Percentiles rank a stretch among this genome's conserved stretches.
phyloP scores from a whole-genome alignment of 2,797 vertebrate species.

The Arctocebus calabarensis region DNA sequence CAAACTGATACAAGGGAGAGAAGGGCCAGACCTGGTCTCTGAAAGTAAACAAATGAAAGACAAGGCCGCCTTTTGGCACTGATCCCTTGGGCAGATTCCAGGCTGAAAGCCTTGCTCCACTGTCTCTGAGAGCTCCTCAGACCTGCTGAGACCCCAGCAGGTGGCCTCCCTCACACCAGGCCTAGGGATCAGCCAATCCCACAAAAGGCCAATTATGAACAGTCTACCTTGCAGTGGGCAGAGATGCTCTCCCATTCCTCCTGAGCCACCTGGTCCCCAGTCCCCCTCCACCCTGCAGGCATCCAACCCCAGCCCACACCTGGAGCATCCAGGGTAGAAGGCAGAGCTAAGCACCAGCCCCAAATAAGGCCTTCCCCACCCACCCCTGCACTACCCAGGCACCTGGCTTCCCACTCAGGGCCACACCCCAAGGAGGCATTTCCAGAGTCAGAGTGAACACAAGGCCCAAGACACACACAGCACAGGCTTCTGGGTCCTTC shows the following conservation, averaged over 20 bases:
- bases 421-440: constrained; percentile 61
- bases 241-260: neutral
- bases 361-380: neutral
- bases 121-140: neutral
- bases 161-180: neutral
- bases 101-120: constrained; percentile 30
- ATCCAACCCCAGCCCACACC: neutral
- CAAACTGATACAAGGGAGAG: neutral
- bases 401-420: constrained; percentile 4
- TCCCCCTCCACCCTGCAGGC: too few relatives aligned
- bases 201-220: neutral
- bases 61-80: constrained; percentile 8
- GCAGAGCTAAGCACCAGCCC: neutral
- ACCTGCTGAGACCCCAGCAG: neutral
- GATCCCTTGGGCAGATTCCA: constrained; percentile 46
- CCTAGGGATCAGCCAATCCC: neutral
- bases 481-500: neutral
- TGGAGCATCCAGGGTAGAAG: neutral
- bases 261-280: neutral
- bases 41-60: neutral
- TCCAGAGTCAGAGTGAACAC: neutral
- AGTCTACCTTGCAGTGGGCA: neutral
- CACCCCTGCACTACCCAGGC: neutral
- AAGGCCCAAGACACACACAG: neutral
- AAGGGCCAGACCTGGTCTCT: neutral